Evolutionary conservation across 1,140 invertebrate species (phyloP).

Genomic region (Bombus pyrosoma): DNA sequence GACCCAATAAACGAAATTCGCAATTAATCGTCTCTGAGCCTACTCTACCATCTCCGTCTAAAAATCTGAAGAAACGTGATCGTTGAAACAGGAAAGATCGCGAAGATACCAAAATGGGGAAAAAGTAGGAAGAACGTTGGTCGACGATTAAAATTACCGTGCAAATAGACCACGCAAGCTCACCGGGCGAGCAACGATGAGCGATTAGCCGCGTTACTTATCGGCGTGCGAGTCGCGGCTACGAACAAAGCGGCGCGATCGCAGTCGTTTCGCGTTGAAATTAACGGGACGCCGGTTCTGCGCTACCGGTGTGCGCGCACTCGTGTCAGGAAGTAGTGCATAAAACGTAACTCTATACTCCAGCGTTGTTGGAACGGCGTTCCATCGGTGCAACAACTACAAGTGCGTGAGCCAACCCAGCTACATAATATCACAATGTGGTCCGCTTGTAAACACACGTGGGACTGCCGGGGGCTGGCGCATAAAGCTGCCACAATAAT

Average conservation of each 20-base stretch:
- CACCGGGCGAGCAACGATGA: neutral
- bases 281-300: slow-evolving; percentile 19
- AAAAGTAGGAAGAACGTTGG: neutral
- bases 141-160: neutral
- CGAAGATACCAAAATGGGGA: neutral
- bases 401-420: neutral
- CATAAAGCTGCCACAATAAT: slow-evolving; percentile 27
- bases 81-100: neutral
- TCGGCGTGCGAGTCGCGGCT: neutral
- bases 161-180: neutral
- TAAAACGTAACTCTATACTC: slow-evolving; percentile 38
- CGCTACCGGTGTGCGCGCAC: neutral
- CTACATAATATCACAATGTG: slow-evolving; percentile 18
- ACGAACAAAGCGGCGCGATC: neutral
- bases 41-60: neutral
- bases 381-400: slow-evolving; percentile 2
- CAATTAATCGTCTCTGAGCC: too few relatives aligned
- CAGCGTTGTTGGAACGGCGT: neutral
- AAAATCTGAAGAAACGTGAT: neutral
- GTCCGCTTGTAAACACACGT: slow-evolving; percentile 19
- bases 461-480: neutral
- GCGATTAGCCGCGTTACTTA: neutral
- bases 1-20: too few relatives aligned
- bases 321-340: slow-evolving; percentile 26
- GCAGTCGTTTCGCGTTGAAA: neutral